These are phyloP conservation scores for Drosophila nigricruria DNA, from an alignment of 2,888 invertebrate species.

Conservation along the genomic window DNA sequence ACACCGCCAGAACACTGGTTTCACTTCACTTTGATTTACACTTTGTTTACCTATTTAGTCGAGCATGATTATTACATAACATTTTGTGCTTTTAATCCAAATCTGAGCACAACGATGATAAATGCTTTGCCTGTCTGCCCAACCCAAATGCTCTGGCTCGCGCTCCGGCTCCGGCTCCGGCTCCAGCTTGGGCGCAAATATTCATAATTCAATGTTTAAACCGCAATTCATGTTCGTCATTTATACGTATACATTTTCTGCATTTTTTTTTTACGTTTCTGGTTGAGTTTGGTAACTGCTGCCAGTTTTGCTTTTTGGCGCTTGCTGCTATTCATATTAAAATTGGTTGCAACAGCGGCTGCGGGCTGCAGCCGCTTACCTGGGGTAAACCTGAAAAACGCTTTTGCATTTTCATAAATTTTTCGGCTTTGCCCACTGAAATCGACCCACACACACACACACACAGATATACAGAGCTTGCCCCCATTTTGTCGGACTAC, in stretches of 20 bases:
- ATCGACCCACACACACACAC: conserved; percentile 14
- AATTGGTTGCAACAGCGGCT: conserved; percentile 51
- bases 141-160: not conserved
- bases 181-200: conserved; percentile 41
- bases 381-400: conserved; percentile 80
- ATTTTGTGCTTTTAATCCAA: conserved; percentile 76
- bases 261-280: conserved; percentile 16
- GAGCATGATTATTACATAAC: conserved; percentile 63
- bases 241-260: conserved; percentile 23
- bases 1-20: not conserved
- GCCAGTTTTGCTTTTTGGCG: conserved; percentile 64
- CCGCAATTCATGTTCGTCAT: conserved; percentile 72
- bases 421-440: conserved; percentile 49
- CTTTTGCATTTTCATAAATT: conserved; percentile 81
- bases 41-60: conserved; percentile 35
- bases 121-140: conserved; percentile 53
- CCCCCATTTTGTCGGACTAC: conserved; percentile 34
- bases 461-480: not conserved
- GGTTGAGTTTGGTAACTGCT: conserved; percentile 34
- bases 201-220: conserved; percentile 78
- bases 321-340: conserved; percentile 74
- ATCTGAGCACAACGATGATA: conserved; percentile 64
- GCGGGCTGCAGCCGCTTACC: conserved; percentile 68
- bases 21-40: not conserved
- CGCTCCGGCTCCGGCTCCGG: not conserved